Conservation (phyloP, 2,888 invertebrate species). For the Busseola fusca region DNA sequence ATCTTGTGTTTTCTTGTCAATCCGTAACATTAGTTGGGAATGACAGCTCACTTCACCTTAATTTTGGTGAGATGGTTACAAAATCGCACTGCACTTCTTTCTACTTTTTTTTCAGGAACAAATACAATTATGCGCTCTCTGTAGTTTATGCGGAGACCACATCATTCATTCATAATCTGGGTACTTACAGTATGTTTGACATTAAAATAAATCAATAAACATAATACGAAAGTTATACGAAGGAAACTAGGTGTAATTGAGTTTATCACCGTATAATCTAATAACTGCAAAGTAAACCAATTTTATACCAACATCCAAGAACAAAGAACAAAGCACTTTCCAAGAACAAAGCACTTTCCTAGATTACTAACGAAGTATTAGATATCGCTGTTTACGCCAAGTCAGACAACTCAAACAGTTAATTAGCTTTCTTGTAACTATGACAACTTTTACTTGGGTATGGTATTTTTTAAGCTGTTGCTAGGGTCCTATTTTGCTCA, state of each 20-base stretch:
- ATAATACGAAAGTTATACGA: background rate
- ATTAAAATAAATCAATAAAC: background rate
- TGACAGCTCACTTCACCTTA: no score
- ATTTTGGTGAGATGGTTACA: no score
- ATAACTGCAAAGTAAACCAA: slow-evolving; percentile 38
- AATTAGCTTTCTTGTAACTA: slow-evolving; percentile 34
- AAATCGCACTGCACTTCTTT: no score
- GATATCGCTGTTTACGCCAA: slow-evolving; percentile 34
- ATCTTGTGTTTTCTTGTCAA: no score
- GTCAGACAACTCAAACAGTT: slow-evolving; percentile 25
- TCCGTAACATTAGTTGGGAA: no score
- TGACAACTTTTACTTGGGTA: slow-evolving; percentile 1
- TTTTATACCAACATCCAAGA: slow-evolving; percentile 25
- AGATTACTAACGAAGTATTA: slow-evolving; percentile 34
- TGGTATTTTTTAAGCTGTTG: background rate
- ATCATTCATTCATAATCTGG: no score
- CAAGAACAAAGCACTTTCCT: slow-evolving; percentile 42
- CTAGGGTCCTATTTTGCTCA: background rate
- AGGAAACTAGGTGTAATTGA: slow-evolving; percentile 13
- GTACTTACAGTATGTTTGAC: no score
- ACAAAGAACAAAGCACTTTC: slow-evolving; percentile 44
- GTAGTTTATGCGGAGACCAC: no score
- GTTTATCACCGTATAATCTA: slow-evolving; percentile 18
- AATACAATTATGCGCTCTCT: no score
- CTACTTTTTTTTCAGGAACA: no score